These are phyloP conservation scores for Andrena fulva DNA, from an alignment of 2,888 invertebrate genomes.

Conservation along the genomic window DNA sequence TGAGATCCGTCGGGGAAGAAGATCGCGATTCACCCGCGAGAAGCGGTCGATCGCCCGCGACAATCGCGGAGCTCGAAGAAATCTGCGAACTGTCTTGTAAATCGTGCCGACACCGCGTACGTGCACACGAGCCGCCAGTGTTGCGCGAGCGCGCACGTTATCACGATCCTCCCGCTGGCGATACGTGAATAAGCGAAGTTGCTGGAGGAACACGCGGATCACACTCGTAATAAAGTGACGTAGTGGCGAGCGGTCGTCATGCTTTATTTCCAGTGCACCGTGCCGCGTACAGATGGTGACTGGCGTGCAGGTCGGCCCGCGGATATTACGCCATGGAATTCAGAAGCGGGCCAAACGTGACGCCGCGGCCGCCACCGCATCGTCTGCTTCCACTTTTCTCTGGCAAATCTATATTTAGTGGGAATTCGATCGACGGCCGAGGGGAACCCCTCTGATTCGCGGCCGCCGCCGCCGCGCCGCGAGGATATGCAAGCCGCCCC, in stretches of 20 bases:
- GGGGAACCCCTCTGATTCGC: constrained; percentile 1
- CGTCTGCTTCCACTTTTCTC: constrained; percentile 57
- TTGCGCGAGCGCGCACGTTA: neutral
- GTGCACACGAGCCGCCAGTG: neutral
- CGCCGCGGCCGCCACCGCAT: constrained; percentile 15
- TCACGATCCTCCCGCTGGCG: neutral
- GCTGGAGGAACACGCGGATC: constrained; percentile 28
- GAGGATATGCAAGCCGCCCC: constrained; percentile 11
- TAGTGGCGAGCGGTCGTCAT: constrained; percentile 32
- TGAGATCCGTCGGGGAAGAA: no score
- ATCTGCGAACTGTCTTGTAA: neutral
- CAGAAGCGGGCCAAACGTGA: constrained; percentile 67
- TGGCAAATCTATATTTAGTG: constrained; percentile 69
- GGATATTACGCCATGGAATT: constrained; percentile 62
- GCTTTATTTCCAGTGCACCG: constrained; percentile 49
- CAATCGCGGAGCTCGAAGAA: neutral
- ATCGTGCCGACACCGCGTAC: neutral
- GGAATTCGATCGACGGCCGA: constrained; percentile 47
- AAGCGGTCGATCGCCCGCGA: neutral
- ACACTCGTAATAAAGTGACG: constrained; percentile 22
- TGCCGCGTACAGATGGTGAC: constrained; percentile 52
- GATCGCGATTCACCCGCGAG: neutral
- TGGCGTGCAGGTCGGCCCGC: constrained; percentile 38
- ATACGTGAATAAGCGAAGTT: constrained; percentile 14
- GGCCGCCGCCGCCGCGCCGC: neutral